These are phyloP conservation scores for Clamator glandarius DNA, from an alignment of 2,797 vertebrate genomes.

Conservation along the genomic window DNA sequence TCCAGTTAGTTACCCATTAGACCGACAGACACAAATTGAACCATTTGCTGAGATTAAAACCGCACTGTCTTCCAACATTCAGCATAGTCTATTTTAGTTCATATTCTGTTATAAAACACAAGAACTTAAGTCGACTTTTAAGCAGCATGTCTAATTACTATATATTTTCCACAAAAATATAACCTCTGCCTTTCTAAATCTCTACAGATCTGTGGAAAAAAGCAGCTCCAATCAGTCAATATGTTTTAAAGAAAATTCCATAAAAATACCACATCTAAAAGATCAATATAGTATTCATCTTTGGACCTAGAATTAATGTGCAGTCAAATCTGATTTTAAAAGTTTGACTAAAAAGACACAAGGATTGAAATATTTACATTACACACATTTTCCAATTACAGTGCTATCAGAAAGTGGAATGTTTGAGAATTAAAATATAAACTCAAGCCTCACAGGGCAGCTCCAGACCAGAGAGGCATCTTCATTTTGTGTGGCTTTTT, in stretches of 20 bases:
- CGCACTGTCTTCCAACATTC: conserved; percentile 39
- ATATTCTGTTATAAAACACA: conserved; percentile 57
- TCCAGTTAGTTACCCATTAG: conserved; percentile 75
- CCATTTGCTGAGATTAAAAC: conserved; percentile 20
- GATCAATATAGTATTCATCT: conserved; percentile 55
- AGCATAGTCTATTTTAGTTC: conserved; percentile 23
- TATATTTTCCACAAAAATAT: conserved; percentile 70
- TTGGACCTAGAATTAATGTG: conserved; percentile 59
- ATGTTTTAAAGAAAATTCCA: conserved; percentile 53
- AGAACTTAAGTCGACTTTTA: conserved; percentile 51
- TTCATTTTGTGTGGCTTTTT: conserved; percentile 23
- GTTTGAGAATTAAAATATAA: conserved; percentile 64
- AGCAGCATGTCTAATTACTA: conserved; percentile 67
- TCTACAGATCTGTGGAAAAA: conserved; percentile 63
- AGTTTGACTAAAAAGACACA: conserved; percentile 63
- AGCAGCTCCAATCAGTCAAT: conserved; percentile 26
- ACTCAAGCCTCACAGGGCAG: conserved; percentile 53
- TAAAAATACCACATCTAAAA: conserved; percentile 75
- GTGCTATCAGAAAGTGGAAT: conserved; percentile 75
- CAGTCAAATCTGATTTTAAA: conserved; percentile 65
- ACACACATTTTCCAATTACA: conserved; percentile 72
- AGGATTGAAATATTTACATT: conserved; percentile 74
- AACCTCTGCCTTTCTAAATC: conserved; percentile 61
- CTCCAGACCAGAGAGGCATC: conserved; percentile 54
- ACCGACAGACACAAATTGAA: conserved; percentile 54